These are phyloP conservation scores for Pachyuromys duprasi DNA, from an alignment of 2,797 vertebrate genomes.

Conservation along the genomic window DNA sequence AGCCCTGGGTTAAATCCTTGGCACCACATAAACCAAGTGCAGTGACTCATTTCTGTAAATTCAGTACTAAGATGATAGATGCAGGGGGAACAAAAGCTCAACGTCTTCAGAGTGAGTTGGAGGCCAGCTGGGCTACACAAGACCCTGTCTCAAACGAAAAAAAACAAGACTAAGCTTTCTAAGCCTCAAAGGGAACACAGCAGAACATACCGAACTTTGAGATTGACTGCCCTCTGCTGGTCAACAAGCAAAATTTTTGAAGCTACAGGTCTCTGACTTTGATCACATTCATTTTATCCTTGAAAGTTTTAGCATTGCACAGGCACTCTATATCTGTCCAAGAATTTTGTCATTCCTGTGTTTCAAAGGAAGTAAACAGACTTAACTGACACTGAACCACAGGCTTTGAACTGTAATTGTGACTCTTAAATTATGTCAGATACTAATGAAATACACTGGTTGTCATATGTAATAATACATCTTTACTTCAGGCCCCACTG, in stretches of 20 bases:
- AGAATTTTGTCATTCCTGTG: not conserved
- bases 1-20: not conserved
- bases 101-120: not conserved
- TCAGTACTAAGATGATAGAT: not conserved
- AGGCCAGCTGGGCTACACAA: not conserved
- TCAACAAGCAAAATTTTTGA: slow-evolving; percentile 43
- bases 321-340: slow-evolving; percentile 33
- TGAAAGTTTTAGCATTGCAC: not conserved
- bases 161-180: not conserved
- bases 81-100: not conserved
- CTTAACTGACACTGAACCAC: not conserved
- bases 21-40: not conserved
- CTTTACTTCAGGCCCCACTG: not conserved
- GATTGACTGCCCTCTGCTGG: slow-evolving; percentile 64
- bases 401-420: slow-evolving; percentile 17
- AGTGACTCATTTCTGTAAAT: not conserved
- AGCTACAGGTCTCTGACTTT: not conserved
- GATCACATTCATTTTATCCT: not conserved
- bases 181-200: not conserved
- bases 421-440: slow-evolving; percentile 22
- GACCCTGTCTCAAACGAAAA: not conserved
- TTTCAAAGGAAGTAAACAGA: slow-evolving; percentile 44
- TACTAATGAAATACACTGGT: not conserved
- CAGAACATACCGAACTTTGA: not conserved
- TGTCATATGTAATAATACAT: not conserved